Evolutionary conservation across 2,797 vertebrate species (phyloP).

Genomic region (Bradypodion pumilum): DNA sequence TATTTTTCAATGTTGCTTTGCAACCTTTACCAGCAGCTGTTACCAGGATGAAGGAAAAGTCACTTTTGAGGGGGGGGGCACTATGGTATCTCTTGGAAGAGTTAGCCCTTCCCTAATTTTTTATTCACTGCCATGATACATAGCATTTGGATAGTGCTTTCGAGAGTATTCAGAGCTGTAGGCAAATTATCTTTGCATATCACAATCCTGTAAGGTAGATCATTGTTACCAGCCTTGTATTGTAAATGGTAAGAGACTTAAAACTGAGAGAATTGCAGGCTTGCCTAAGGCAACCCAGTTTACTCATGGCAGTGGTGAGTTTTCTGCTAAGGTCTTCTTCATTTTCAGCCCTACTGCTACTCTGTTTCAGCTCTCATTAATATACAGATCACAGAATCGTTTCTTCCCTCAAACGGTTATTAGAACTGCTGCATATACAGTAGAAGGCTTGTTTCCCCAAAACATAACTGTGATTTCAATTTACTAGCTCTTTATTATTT

Average conservation of each 20-base stretch:
- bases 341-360: background rate
- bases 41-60: background rate
- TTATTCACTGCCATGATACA: background rate
- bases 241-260: background rate
- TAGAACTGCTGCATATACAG: constrained; percentile 50
- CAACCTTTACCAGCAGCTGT: background rate
- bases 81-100: background rate
- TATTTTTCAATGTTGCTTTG: background rate
- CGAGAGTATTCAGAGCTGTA: background rate
- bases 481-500: constrained; percentile 72
- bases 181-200: background rate
- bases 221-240: background rate
- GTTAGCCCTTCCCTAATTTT: background rate
- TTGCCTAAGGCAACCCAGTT: background rate
- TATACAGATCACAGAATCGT: constrained; percentile 54
- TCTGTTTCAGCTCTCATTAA: constrained; percentile 30
- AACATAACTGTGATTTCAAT: constrained; percentile 60
- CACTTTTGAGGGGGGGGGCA: too few species aligned
- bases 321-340: background rate
- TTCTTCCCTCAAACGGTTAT: constrained; percentile 42
- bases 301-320: background rate
- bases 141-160: background rate
- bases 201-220: background rate
- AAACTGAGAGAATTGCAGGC: background rate
- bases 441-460: constrained; percentile 60